These are phyloP conservation scores for Crocuta crocuta DNA, from an alignment of 2,113 vertebrate genomes.

Conservation along the genomic window DNA sequence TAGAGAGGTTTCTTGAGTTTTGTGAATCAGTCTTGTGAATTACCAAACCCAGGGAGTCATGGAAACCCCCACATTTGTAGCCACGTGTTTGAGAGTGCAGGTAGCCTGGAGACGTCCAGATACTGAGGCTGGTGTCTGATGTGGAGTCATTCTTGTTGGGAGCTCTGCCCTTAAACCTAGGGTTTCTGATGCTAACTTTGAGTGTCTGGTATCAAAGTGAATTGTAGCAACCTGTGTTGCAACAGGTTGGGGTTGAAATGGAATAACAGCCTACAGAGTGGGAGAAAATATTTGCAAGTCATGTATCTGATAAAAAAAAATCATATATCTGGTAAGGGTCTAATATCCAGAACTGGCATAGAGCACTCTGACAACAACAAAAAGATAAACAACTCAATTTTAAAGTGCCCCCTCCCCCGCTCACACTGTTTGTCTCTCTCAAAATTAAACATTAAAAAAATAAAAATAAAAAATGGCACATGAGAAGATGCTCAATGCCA, in stretches of 20 bases:
- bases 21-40: background rate
- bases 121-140: background rate
- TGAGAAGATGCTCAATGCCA: background rate
- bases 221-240: background rate
- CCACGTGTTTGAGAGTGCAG: background rate
- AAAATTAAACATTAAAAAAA: background rate
- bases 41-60: background rate
- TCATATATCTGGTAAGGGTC: background rate
- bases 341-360: background rate
- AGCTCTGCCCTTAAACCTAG: background rate
- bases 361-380: background rate
- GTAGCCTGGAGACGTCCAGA: background rate
- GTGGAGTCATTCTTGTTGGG: background rate
- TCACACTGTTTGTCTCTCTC: background rate
- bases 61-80: background rate
- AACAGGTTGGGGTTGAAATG: background rate
- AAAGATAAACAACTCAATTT: background rate
- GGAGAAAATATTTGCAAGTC: slow-evolving; percentile 2
- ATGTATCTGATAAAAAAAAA: background rate
- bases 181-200: background rate
- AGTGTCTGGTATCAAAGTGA: background rate
- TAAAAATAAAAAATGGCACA: background rate
- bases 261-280: background rate
- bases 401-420: background rate
- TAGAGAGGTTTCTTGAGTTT: background rate